Percentiles rank a stretch among this genome's conserved stretches.
Evolutionary conservation across 1,140 invertebrate species (phyloP).

Genomic region (Hermetia illucens): DNA sequence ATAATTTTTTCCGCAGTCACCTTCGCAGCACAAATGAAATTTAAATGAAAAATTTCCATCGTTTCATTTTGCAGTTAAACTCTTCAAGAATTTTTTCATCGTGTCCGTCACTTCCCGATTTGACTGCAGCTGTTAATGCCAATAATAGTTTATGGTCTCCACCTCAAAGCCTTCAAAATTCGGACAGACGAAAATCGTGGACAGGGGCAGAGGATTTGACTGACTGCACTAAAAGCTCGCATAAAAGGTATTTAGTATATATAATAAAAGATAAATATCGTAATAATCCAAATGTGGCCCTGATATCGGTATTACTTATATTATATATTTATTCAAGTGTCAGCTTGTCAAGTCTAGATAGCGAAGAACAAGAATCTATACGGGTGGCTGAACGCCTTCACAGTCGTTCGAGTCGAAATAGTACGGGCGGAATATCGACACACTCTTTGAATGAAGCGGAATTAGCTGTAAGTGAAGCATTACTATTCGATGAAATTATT

Average conservation of each 20-base stretch:
- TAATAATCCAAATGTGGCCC: too few relatives aligned
- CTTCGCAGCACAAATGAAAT: too few relatives aligned
- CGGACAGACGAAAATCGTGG: conserved; percentile 60
- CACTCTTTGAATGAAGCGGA: conserved; percentile 76
- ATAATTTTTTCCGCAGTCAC: too few relatives aligned
- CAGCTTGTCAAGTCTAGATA: conserved; percentile 40
- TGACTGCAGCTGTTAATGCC: conserved; percentile 11
- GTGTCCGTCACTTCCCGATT: conserved; percentile 45
- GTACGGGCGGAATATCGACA: conserved; percentile 53
- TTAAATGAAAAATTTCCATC: too few relatives aligned
- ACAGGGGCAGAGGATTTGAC: conserved; percentile 56
- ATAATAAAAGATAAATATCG: too few relatives aligned
- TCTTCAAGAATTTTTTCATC: conserved; percentile 50
- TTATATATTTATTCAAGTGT: conserved; percentile 10
- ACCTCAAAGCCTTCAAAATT: conserved; percentile 31
- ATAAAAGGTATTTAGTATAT: conserved; percentile 5
- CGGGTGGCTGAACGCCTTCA: conserved; percentile 25
- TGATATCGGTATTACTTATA: too few relatives aligned
- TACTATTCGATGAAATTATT: not conserved
- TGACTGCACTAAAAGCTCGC: conserved; percentile 23
- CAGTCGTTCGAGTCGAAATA: conserved; percentile 32
- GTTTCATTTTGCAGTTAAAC: conserved; percentile 23
- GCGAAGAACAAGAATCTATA: conserved; percentile 37
- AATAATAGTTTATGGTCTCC: conserved; percentile 22
- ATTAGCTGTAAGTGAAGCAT: conserved; percentile 44